Percentiles rank a stretch among this genome's conserved stretches.
These are phyloP conservation scores for Diarsia brunnea DNA, from an alignment of 2,888 invertebrate species.

Conservation along the genomic window DNA sequence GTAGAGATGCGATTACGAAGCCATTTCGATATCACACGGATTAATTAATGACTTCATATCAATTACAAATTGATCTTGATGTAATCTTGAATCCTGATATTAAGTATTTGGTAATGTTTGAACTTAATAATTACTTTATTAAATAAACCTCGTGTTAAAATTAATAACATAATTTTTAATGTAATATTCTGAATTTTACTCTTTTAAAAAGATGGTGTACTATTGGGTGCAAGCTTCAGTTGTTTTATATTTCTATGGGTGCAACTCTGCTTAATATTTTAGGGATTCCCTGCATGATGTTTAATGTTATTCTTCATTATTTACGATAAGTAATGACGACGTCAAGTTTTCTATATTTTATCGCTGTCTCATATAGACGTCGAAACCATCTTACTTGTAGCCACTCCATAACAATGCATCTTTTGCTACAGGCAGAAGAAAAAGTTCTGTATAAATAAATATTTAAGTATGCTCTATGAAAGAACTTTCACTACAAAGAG, in stretches of 20 bases:
- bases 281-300: not conserved
- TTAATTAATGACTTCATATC: conserved; percentile 15
- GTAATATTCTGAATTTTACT: conserved; percentile 7
- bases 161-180: not conserved
- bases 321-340: conserved; percentile 10
- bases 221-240: no score
- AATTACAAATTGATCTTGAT: not conserved
- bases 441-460: conserved; percentile 53
- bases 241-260: no score
- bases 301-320: not conserved
- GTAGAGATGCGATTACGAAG: not conserved
- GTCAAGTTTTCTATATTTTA: conserved; percentile 17
- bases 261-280: not conserved
- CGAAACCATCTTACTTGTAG: conserved; percentile 33
- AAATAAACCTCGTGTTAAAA: not conserved
- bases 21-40: not conserved
- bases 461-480: conserved; percentile 23
- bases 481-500: conserved; percentile 31
- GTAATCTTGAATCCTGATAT: conserved; percentile 4
- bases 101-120: conserved; percentile 1
- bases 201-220: no score
- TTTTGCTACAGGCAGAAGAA: conserved; percentile 49
- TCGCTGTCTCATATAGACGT: conserved; percentile 19
- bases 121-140: conserved; percentile 2
- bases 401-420: conserved; percentile 59